phyloP scores from a whole-genome alignment of 92 coral and sea anemone genomes.

The Parazoanthus darwini region DNA sequence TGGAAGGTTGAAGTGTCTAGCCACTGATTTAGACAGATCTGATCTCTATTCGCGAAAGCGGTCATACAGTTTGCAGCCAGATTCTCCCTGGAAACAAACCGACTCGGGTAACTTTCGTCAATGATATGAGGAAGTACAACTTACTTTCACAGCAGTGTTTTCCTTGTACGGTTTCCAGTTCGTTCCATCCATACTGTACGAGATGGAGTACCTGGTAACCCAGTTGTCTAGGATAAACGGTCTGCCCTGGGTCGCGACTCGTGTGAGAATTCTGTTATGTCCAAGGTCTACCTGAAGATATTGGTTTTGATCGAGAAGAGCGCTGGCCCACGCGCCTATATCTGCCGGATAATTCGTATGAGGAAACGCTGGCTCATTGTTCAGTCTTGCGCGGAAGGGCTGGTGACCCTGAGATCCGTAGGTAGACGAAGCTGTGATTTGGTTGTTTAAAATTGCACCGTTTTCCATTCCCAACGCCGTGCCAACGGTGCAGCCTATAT shows the following conservation, averaged over 20 bases:
- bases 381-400: not conserved
- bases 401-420: not conserved
- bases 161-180: conserved; percentile 5
- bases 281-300: conserved; percentile 19
- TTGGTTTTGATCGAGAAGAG: not conserved
- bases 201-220: conserved; percentile 7
- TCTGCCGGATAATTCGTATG: not conserved
- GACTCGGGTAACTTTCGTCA: too few relatives aligned
- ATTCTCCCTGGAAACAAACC: not conserved
- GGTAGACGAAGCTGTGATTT: not conserved
- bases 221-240: not conserved
- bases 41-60: too few relatives aligned
- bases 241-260: conserved; percentile 19
- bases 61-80: too few relatives aligned
- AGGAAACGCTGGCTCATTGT: not conserved
- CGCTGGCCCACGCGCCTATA: not conserved
- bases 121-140: not conserved
- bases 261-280: not conserved
- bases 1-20: too few relatives aligned
- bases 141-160: conserved; percentile 5
- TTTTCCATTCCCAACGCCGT: conserved; percentile 14
- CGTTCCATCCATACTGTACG: not conserved
- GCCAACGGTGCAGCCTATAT: not conserved
- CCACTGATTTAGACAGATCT: too few relatives aligned
- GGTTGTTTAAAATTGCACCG: conserved; percentile 1